Percentiles rank a stretch among this genome's conserved stretches.
These are phyloP conservation scores for Apoda limacodes DNA, from an alignment of 2,888 invertebrate species.

Conservation along the genomic window DNA sequence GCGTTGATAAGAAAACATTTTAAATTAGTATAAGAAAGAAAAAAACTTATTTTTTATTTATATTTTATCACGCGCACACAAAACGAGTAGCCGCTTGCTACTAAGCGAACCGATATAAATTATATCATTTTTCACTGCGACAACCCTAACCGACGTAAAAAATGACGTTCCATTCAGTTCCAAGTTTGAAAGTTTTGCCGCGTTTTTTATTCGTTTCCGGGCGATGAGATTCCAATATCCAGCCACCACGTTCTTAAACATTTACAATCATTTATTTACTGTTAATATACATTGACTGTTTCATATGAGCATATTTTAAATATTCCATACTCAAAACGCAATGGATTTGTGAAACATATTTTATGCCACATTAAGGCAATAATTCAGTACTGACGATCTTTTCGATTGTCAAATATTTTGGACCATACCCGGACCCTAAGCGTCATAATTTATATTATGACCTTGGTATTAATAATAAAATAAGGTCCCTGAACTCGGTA, in stretches of 20 bases:
- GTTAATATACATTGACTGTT: no score
- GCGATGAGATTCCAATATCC: slow-evolving; percentile 58
- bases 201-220: slow-evolving; percentile 68
- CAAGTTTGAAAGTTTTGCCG: slow-evolving; percentile 65
- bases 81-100: slow-evolving; percentile 66
- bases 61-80: slow-evolving; percentile 61
- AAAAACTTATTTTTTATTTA: slow-evolving; percentile 60
- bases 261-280: no score
- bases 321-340: no score
- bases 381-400: no score
- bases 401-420: no score
- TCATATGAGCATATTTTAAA: no score
- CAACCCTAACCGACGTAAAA: slow-evolving; percentile 66
- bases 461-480: slow-evolving; percentile 27
- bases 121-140: slow-evolving; percentile 69
- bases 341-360: no score
- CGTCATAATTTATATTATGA: no score
- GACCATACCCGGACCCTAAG: no score
- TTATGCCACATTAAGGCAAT: no score
- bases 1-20: slow-evolving; percentile 70
- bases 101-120: slow-evolving; percentile 61
- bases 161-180: slow-evolving; percentile 64
- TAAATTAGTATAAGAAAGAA: slow-evolving; percentile 56
- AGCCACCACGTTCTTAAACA: no score
- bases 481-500: slow-evolving; percentile 28